phyloP scores from a whole-genome alignment of 2,113 vertebrate genomes.

The Trinectes maculatus region DNA sequence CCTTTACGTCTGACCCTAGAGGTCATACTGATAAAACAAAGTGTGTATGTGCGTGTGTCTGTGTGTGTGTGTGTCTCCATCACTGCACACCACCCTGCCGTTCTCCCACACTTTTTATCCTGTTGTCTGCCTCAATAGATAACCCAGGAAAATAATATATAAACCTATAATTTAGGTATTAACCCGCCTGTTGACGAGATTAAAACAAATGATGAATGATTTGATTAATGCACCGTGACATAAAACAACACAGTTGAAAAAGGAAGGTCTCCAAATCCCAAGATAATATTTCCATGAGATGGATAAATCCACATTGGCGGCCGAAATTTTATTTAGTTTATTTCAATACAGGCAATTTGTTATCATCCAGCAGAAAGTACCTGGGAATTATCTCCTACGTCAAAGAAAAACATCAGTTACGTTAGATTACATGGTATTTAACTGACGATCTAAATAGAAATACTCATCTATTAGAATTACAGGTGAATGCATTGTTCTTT shows the following conservation, averaged over 20 bases:
- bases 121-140: constrained; percentile 4
- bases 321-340: too few relatives aligned
- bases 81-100: constrained; percentile 10
- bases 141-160: neutral
- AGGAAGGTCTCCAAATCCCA: neutral
- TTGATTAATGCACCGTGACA: neutral
- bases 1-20: constrained; percentile 71
- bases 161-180: constrained; percentile 11
- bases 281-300: constrained; percentile 16
- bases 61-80: constrained; percentile 15
- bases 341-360: neutral
- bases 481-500: neutral
- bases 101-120: constrained; percentile 28
- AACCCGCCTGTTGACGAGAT: neutral
- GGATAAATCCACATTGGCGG: neutral
- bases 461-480: neutral
- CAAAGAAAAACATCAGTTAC: constrained; percentile 1
- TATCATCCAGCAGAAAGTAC: neutral
- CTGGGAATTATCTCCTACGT: neutral
- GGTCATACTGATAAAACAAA: constrained; percentile 46
- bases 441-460: too few relatives aligned
- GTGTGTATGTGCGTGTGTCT: constrained; percentile 10
- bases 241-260: neutral
- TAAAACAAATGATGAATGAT: constrained; percentile 8
- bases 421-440: too few relatives aligned